A percentile compares a stretch with the other conserved stretches of the same genome.
These are phyloP conservation scores for Thermophis baileyi DNA, from an alignment of 2,113 vertebrate genomes.

Conservation along the genomic window DNA sequence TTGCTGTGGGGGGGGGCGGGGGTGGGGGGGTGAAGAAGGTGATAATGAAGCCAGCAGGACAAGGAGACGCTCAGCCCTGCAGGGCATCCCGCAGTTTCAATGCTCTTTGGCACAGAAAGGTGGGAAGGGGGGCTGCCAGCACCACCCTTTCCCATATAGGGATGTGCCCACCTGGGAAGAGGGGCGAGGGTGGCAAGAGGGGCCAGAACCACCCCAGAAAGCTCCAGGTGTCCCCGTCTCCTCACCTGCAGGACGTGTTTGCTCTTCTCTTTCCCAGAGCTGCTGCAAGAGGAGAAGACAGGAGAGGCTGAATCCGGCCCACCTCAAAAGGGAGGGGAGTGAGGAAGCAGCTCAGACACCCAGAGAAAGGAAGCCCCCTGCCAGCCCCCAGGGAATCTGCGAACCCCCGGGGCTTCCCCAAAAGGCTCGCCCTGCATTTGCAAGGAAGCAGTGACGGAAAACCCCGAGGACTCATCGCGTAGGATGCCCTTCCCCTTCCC, in stretches of 20 bases:
- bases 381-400: background rate
- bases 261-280: conserved; percentile 91
- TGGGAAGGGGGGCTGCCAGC: background rate
- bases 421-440: background rate
- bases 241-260: conserved; percentile 87
- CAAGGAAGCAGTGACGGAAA: background rate
- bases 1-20: conserved; percentile 69
- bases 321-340: background rate
- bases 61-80: background rate
- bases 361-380: background rate
- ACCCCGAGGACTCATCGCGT: fast-evolving
- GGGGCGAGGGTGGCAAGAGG: background rate
- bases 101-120: background rate
- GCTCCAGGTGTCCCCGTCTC: fast-evolving
- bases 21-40: too few relatives aligned
- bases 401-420: background rate
- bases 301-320: background rate
- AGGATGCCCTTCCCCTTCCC: too few relatives aligned
- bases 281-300: conserved; percentile 45
- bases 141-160: background rate
- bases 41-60: fast-evolving
- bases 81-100: background rate
- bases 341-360: background rate
- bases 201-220: background rate
- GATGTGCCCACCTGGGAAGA: background rate